Evolutionary conservation across 2,888 invertebrate genomes (phyloP), one percentile per base, ranked within the genome.

Genomic region (Tryphoninae sp.): DNA sequence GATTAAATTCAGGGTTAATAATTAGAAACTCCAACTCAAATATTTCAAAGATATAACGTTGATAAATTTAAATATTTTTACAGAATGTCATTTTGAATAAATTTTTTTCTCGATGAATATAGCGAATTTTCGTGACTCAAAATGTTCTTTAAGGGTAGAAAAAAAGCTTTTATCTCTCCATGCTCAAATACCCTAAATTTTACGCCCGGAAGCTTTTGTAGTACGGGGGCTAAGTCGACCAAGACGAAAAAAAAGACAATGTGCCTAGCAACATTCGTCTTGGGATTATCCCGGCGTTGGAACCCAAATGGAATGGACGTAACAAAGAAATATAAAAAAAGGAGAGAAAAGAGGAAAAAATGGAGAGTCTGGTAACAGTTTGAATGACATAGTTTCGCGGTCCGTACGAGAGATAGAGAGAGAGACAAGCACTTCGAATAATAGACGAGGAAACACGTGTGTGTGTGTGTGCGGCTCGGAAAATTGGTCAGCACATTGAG

Each of bases 261-360:
- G 16, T 4, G 16, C 40, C 13, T 22, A 4, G 40, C 11, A 42
- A 55, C 42, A 49, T 61, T 33, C 51, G 55, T 55, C 62, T 45
- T 33, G 49, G 69, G 69, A 69, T 77, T 55, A 71, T 71, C 26
- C 53, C 11, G 53, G 62, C 49, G 62, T 62, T 77, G n/a, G 55
- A 71, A 65, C 40, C 9, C 62, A 9, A 22, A 72, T 59, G 53
- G 72, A 59, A 72, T 33, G 13, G 22, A 22, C 26, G 2, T 2
- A 26, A 26, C n/a, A n/a, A 26, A 26, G 3, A 26, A 26, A 1
- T 42, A 40, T 33, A 61, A 67, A 64, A 26, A 62, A 69, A 51
- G n/a, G 33, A 16, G 6, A 13, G 58, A 13, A 45, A 45, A 53
- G 69, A 59, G 55, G 69, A 59, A 49, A 13, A 62, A 74, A 19